Evolutionary conservation across 2,113 vertebrate genomes (phyloP).

Genomic region (Collichthys lucidus): DNA sequence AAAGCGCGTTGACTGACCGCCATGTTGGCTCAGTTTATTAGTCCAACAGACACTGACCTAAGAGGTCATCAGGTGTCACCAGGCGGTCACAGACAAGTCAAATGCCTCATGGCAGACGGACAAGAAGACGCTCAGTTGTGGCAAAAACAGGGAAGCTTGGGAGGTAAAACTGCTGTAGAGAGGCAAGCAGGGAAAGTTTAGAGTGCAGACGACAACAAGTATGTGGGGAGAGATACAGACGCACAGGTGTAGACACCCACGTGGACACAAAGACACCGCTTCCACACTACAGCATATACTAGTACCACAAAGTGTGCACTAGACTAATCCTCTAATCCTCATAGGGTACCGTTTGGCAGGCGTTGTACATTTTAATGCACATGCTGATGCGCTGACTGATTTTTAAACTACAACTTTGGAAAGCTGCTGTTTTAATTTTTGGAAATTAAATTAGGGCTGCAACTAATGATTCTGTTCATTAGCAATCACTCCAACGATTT

Average conservation of each 20-base stretch:
- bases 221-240: neutral
- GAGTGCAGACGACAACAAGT: conserved; percentile 5
- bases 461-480: neutral
- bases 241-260: conserved; percentile 2
- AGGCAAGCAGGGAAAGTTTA: conserved; percentile 7
- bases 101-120: conserved; percentile 39
- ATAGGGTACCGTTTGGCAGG: too few species aligned
- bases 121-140: conserved; percentile 8
- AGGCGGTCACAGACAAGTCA: conserved; percentile 38
- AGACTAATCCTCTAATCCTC: neutral
- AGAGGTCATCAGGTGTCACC: conserved; percentile 39
- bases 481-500: too few species aligned
- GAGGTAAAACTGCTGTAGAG: conserved; percentile 20
- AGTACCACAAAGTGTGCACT: neutral
- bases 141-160: conserved; percentile 15
- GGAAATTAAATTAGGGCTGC: neutral
- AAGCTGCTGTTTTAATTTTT: neutral
- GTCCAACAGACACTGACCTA: conserved; percentile 48
- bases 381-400: too few species aligned
- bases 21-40: conserved; percentile 45
- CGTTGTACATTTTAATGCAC: too few species aligned
- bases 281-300: neutral
- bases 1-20: conserved; percentile 33
- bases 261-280: neutral
- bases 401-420: neutral